phyloP scores from a whole-genome alignment of 35 echinoderm and acorn worm species.

The Lytechinus variegatus region DNA sequence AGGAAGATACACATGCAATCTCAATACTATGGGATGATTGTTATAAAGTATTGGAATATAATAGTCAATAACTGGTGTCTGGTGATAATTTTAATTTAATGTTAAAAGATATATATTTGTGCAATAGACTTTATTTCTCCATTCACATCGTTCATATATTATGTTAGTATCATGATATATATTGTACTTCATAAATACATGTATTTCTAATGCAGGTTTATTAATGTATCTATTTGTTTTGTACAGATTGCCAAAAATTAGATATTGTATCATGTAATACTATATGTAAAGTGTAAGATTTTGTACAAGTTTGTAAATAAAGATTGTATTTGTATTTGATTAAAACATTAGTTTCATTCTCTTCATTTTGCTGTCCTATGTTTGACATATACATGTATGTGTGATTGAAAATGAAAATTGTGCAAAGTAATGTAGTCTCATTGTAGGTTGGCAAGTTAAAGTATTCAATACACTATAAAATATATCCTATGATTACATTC shows the following conservation, averaged over 20 bases:
- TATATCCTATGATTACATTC: too few relatives aligned
- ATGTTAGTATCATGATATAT: neutral
- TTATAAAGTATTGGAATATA: neutral
- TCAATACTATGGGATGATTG: neutral
- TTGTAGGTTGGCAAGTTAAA: too few relatives aligned
- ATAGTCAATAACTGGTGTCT: neutral
- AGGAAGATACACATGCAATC: neutral
- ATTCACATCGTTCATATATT: neutral
- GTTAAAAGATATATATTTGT: neutral
- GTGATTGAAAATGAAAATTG: neutral
- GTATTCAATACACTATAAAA: too few relatives aligned
- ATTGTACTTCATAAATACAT: neutral
- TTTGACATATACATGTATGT: neutral
- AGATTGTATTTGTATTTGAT: neutral
- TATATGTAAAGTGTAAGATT: constrained; percentile 7
- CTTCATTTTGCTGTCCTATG: neutral
- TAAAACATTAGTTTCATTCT: neutral
- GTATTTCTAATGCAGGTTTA: neutral
- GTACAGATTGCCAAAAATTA: neutral
- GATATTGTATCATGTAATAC: neutral
- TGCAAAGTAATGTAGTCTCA: neutral
- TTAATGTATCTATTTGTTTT: neutral
- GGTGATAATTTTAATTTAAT: neutral
- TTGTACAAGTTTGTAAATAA: constrained; percentile 15
- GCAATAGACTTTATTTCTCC: neutral